phyloP scores from a whole-genome alignment of 2,888 invertebrate species.

The Crossocerus cetratus region DNA sequence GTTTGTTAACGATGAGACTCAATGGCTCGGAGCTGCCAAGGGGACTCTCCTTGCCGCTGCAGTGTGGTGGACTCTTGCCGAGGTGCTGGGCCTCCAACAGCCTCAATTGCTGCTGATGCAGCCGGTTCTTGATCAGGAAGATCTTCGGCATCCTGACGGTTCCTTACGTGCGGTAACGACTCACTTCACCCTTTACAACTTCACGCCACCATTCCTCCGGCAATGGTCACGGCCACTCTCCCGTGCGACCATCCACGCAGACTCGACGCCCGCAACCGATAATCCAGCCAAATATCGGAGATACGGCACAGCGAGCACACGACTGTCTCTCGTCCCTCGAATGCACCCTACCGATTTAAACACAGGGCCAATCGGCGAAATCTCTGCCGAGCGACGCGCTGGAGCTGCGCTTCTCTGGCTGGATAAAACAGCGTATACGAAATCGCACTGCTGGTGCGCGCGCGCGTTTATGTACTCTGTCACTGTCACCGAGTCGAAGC shows the following conservation, averaged over 20 bases:
- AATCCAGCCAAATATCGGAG: not conserved
- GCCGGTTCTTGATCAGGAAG: conserved; percentile 92
- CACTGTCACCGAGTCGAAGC: conserved; percentile 4
- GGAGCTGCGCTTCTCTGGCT: too few relatives aligned
- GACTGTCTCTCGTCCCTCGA: conserved; percentile 3
- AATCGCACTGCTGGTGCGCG: not conserved
- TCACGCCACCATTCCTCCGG: conserved; percentile 54
- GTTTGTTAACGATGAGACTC: conserved; percentile 78
- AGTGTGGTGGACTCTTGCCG: conserved; percentile 72
- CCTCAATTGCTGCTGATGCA: conserved; percentile 93
- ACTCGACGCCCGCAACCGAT: not conserved
- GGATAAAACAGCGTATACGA: too few relatives aligned
- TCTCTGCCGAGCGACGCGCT: too few relatives aligned
- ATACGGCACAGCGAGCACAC: not conserved
- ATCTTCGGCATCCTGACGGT: conserved; percentile 90
- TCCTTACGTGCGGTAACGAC: conserved; percentile 29
- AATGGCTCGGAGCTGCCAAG: conserved; percentile 76
- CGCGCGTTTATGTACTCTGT: not conserved
- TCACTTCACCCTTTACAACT: conserved; percentile 47
- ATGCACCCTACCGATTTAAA: not conserved
- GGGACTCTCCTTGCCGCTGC: conserved; percentile 73
- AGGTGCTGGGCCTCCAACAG: conserved; percentile 90
- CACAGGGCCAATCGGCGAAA: conserved; percentile 6
- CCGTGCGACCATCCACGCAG: conserved; percentile 25
- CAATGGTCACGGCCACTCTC: conserved; percentile 18